Evolutionary conservation across 1,140 invertebrate species (phyloP), one percentile per base, ranked within the genome.

Genomic region (Hormaphis cornu): DNA sequence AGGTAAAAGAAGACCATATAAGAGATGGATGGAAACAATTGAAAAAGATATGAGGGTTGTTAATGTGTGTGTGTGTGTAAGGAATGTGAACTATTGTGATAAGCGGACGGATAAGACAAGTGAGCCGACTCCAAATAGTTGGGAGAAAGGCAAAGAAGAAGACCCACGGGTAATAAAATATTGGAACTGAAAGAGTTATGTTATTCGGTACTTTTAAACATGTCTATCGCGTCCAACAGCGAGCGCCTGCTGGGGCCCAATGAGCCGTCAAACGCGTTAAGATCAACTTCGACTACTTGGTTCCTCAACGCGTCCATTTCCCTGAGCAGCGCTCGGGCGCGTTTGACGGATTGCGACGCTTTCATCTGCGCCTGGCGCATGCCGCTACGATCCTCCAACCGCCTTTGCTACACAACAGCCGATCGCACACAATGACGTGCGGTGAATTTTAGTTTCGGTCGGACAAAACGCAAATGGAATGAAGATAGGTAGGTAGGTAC

Each of bases 131-230:
- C n/a, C n/a, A n/a, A n/a, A n/a, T n/a, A n/a, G n/a, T n/a, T n/a
- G n/a, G n/a, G n/a, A n/a, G n/a, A n/a, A n/a, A n/a, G n/a, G n/a
- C n/a, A n/a, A n/a, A n/a, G n/a, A n/a, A n/a, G n/a, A n/a, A n/a
- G n/a, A n/a, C n/a, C n/a, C n/a, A n/a, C n/a, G n/a, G n/a, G n/a
- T n/a, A n/a, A n/a, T n/a, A n/a, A n/a, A n/a, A n/a, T n/a, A n/a
- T n/a, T n/a, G n/a, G n/a, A n/a, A n/a, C n/a, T n/a, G n/a, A n/a
- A n/a, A n/a, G n/a, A n/a, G n/a, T n/a, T n/a, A n/a, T n/a, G n/a
- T n/a, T n/a, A n/a, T n/a, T n/a, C n/a, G n/a, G n/a, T 50, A 66
- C 61, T 66, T 66, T 35, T 66, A 50, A 66, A 66, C 61, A 66
- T 48, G 20, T 66, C 42, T 10, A 66, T 66, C 16, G 61, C 61